A percentile compares a stretch with the other conserved stretches of the same genome.
phyloP scores from a whole-genome alignment of 2,888 invertebrate species.

The Notocelia uddmanniana region DNA sequence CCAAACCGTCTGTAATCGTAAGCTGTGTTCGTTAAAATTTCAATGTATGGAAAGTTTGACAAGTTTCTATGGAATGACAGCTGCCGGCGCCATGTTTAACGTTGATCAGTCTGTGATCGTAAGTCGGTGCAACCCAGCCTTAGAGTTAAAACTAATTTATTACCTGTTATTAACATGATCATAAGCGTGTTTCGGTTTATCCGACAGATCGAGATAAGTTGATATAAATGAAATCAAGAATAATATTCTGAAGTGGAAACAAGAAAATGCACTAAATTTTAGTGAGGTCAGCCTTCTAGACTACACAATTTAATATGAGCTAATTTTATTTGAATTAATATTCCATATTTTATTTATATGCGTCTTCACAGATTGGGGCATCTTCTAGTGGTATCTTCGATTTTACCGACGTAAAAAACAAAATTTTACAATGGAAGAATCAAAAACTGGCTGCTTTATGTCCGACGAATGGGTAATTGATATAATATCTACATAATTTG shows the following conservation, averaged over 20 bases:
- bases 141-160: not conserved
- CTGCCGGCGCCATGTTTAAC: too few relatives aligned
- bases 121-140: too few relatives aligned
- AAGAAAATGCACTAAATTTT: constrained; percentile 69
- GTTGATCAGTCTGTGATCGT: too few relatives aligned
- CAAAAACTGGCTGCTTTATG: constrained; percentile 77
- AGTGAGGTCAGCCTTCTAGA: constrained; percentile 71
- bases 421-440: constrained; percentile 80
- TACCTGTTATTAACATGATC: not conserved
- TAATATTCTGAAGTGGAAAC: constrained; percentile 77
- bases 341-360: constrained; percentile 5
- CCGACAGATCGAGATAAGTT: constrained; percentile 73
- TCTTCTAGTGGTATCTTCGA: constrained; percentile 77
- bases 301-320: not conserved
- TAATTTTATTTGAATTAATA: not conserved
- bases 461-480: constrained; percentile 74
- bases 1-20: too few relatives aligned
- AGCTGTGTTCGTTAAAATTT: too few relatives aligned
- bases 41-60: too few relatives aligned
- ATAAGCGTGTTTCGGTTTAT: constrained; percentile 38
- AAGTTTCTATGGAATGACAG: too few relatives aligned
- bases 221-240: constrained; percentile 76
- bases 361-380: constrained; percentile 67
- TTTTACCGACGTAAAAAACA: constrained; percentile 78
- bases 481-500: constrained; percentile 7